Percentiles rank a stretch among this genome's conserved stretches.
These are phyloP conservation scores for Hyles vespertilio DNA, from an alignment of 1,140 invertebrate genomes.

Conservation along the genomic window DNA sequence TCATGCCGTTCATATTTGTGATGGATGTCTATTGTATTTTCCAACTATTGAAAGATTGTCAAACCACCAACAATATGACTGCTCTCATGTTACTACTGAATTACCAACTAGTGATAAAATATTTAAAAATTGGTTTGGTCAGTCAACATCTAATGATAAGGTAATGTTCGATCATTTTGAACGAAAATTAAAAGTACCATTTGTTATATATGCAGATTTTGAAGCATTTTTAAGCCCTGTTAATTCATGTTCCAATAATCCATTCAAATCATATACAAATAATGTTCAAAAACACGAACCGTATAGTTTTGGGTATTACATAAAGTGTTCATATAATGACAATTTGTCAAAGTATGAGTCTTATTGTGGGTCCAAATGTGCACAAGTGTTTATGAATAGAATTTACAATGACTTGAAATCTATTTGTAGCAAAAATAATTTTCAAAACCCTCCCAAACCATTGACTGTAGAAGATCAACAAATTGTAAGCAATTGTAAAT, in stretches of 20 bases:
- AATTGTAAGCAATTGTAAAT: constrained; percentile 6
- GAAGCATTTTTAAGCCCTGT: constrained; percentile 41
- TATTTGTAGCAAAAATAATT: constrained; percentile 33
- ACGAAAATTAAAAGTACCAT: too few relatives aligned
- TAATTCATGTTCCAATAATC: constrained; percentile 23
- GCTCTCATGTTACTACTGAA: too few relatives aligned
- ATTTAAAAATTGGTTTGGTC: too few relatives aligned
- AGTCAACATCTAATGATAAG: too few relatives aligned
- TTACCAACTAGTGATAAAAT: too few relatives aligned
- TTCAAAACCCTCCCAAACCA: constrained; percentile 30
- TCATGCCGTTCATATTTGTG: too few relatives aligned
- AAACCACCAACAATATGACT: too few relatives aligned
- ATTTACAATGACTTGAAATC: constrained; percentile 28
- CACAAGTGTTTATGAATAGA: constrained; percentile 35
- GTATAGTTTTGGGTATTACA: constrained; percentile 52
- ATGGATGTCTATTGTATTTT: too few relatives aligned
- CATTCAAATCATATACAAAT: constrained; percentile 23
- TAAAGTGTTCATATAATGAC: constrained; percentile 49
- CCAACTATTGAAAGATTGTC: too few relatives aligned
- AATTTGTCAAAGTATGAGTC: constrained; percentile 38
- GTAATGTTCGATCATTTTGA: too few relatives aligned
- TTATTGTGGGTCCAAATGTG: constrained; percentile 37
- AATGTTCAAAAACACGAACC: constrained; percentile 43
- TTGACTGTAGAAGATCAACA: constrained; percentile 14
- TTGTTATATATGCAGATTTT: constrained; percentile 49